Base-by-base conservation (phyloP, 1,140 invertebrate genomes). In the Anthonomus grandis region DNA sequence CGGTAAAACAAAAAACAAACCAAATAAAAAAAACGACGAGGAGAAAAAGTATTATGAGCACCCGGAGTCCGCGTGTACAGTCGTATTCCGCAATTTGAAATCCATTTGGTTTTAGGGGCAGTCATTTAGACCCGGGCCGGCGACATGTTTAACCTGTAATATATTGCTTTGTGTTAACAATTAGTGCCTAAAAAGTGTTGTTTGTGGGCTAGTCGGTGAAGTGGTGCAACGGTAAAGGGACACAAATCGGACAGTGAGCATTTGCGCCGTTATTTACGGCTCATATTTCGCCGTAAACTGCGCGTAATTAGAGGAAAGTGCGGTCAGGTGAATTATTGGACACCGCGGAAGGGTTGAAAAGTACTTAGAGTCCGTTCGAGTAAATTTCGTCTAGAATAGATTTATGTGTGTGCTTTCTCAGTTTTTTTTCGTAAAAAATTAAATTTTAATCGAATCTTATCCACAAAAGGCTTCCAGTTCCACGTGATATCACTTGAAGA, bases 301-400 rank as follows among this genome's bases (percentile, higher is more conserved):
- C 59, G 63, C 60, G 70, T 72, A 72, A 72, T 72, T 72, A 69
- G 70, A 70, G 70, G 69, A n/a, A n/a, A 72, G 69, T 71, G 70
- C 64, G 70, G 70, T 71, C 61, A 51, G 57, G 69, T 72, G 70
- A 72, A 71, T 69, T 72, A 72, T 72, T 69, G 69, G 68, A 66
- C 57, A 69, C n/a, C n/a, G n/a, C 60, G 64, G 52, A 58, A 59
- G 63, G 64, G 62, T 63, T 66, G 67, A 54, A 45, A 37, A 46
- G 41, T 50, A 50, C 34, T 50, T 50, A 34, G 44, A 13, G 22
- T 4, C 23, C 10, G 38, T 41, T 41, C n/a, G n/a, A n/a, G n/a
- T n/a, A n/a, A n/a, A n/a, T n/a, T n/a, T n/a, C n/a, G n/a, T n/a
- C n/a, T n/a, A n/a, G n/a, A n/a, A n/a, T n/a, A n/a, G n/a, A n/a